Evolutionary conservation across 2,113 vertebrate species (phyloP), one percentile per base, ranked within the genome.

Genomic region (Ciconia boyciana): DNA sequence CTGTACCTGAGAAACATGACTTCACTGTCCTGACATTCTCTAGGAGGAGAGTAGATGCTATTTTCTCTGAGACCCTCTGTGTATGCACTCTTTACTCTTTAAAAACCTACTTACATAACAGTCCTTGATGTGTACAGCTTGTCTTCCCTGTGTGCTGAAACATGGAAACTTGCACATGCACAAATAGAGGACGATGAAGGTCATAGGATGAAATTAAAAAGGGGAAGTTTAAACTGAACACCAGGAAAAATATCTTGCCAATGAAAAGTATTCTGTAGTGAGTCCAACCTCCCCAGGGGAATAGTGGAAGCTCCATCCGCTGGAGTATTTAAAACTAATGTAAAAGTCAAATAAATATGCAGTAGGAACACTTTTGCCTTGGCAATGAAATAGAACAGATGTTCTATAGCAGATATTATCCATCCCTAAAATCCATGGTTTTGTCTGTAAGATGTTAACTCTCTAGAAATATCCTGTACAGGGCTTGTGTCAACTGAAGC

Each of bases 341-440:
- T 83, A 88, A 32, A 90, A 94, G 25, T 79, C 49, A 93, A 93
- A 92, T 83, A 94, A 89, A 83, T 85, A 79, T 72, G 48, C 70
- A 61, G 39, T 60, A 89, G 76, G 76, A 92, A 70, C 41, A 89
- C 51, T 92, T 95, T 86, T 94, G 86, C 57, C 46, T 92, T 83
- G 89, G 80, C 91, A 94, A 24, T 81, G 71, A 61, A 70, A 66
- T 46, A 78, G 91, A 94, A 74, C 89, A 95, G 89, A 95, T 96
- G 89, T 39, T 39, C 39, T 39, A 39, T 39, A 83, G 83, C 86
- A 88, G 91, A 18, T 83, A 90, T 69, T 62, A 80, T 77, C 79
- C 76, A 70, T 88, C 54, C 26, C 51, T 90, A 94, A 62, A 71
- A 70, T 66, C 62, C 52, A 52, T 0, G 5, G 39, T 61, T 90